Conservation (phyloP, 2,113 vertebrate species). For the Percina caprodes region DNA sequence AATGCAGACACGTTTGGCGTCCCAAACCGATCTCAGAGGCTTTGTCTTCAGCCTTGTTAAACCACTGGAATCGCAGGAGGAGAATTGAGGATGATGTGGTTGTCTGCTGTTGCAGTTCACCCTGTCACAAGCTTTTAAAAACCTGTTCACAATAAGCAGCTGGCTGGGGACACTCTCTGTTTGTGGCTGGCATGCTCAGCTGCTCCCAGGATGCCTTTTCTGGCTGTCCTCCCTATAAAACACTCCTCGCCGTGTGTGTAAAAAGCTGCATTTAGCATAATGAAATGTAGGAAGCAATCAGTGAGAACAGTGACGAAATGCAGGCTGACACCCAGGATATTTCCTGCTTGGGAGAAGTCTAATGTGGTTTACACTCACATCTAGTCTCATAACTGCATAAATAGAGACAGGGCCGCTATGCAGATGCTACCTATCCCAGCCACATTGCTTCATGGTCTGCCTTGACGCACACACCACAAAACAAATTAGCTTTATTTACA, state of each 20-base stretch:
- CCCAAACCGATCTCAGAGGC: constrained; percentile 57
- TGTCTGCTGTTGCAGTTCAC: constrained; percentile 57
- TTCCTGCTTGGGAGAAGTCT: constrained; percentile 72
- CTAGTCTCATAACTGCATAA: constrained; percentile 68
- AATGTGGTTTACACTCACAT: constrained; percentile 79
- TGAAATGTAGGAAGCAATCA: constrained; percentile 84
- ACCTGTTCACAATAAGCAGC: constrained; percentile 64
- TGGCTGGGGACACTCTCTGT: constrained; percentile 55
- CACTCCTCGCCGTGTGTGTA: constrained; percentile 39
- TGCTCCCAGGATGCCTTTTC: constrained; percentile 56
- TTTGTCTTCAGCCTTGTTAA: constrained; percentile 64
- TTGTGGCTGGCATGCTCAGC: constrained; percentile 52
- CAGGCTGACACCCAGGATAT: constrained; percentile 77
- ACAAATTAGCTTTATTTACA: constrained; percentile 48
- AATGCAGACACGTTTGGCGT: constrained; percentile 52
- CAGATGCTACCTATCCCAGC: constrained; percentile 74
- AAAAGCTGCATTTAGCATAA: constrained; percentile 80
- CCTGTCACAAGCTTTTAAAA: constrained; percentile 76
- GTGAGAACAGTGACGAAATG: constrained; percentile 70
- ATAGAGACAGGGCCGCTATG: constrained; percentile 62
- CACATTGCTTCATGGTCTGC: constrained; percentile 52
- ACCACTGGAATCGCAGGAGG: constrained; percentile 45
- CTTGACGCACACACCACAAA: constrained; percentile 25
- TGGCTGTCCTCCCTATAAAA: constrained; percentile 50
- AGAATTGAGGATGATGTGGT: constrained; percentile 62